Evolutionary conservation across 2,797 vertebrate species (phyloP).

Genomic region (Lepus oiostolus): DNA sequence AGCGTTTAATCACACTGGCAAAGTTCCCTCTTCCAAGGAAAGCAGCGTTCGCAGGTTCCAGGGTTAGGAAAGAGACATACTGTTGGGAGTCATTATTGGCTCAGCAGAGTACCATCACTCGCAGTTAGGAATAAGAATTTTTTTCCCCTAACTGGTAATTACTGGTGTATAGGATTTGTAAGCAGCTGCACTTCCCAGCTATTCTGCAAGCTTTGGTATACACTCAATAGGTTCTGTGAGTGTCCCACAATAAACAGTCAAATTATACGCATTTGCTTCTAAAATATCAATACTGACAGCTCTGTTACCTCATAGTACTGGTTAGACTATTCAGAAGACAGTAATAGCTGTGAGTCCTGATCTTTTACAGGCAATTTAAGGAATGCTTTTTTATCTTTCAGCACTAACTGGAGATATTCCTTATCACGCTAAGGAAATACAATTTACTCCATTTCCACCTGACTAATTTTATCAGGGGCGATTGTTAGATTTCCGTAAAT

Average conservation of each 20-base stretch:
- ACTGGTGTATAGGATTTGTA: background rate
- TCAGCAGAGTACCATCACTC: background rate
- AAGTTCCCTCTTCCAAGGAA: background rate
- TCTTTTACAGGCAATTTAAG: slow-evolving; percentile 2
- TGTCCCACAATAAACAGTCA: background rate
- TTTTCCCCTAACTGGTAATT: background rate
- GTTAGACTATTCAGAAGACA: slow-evolving; percentile 50
- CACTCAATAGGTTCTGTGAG: background rate
- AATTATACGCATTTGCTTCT: background rate
- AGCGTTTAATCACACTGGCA: background rate
- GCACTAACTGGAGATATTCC: background rate
- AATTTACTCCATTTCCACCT: background rate
- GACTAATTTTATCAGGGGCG: slow-evolving; percentile 26
- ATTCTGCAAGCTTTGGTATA: background rate
- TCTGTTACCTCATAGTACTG: background rate
- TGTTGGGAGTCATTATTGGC: background rate
- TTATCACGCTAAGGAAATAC: background rate
- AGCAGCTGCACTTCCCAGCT: slow-evolving; percentile 2
- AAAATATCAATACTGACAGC: background rate
- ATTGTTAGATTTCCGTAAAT: slow-evolving; percentile 21
- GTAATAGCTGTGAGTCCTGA: background rate
- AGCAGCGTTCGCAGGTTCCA: background rate
- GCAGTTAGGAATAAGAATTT: background rate
- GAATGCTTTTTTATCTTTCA: slow-evolving; percentile 15
- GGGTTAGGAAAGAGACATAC: background rate